Evolutionary conservation across 2,113 vertebrate genomes (phyloP), one percentile per base, ranked within the genome.

Genomic region (Heterochromis multidens): DNA sequence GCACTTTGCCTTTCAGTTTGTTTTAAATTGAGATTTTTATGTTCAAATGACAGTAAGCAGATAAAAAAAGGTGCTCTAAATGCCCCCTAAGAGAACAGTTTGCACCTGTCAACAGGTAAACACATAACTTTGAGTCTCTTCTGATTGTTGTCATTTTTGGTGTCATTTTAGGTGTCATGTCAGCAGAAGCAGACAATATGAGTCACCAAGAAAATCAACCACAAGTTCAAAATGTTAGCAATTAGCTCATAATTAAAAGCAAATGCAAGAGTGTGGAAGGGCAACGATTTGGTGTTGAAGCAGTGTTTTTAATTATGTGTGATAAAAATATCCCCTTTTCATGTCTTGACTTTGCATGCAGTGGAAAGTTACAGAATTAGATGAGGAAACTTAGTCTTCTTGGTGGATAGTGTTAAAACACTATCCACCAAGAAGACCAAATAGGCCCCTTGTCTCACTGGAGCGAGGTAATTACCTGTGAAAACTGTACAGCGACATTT

Each of bases 401-500:
- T 70, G n/a, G n/a, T n/a, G n/a, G n/a, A n/a, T n/a, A n/a, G n/a
- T 56, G 35, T 31, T 79, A 65, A 85, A 57, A 80, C 85, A 78
- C 37, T 35, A 17, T 63, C 58, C 63, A 67, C 79, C 80, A 86
- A 88, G 89, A 37, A 72, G 59, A 67, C 79, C 80, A 86, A 88
- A 90, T 46, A 72, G 59, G 49, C 61, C 79, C 77, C 77, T 46
- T 60, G 80, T 85, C 81, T 83, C 70, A 65, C 56, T n/a, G 86
- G 40, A 82, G 77, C 52, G 33, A 87, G 84, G 86, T 94, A 94
- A 94, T 94, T 93, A 88, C 82, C 89, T 13, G 2, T 80, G 52
- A 81, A 89, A 91, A 92, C 74, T 88, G 81, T 81, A 76, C 76
- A 58, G 85, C 58, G 91, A 93, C 92, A 94, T 95, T 94, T 94